Evolutionary conservation across 2,797 vertebrate genomes (phyloP), one percentile per base, ranked within the genome.

Genomic region (Leptodactylus fallax): DNA sequence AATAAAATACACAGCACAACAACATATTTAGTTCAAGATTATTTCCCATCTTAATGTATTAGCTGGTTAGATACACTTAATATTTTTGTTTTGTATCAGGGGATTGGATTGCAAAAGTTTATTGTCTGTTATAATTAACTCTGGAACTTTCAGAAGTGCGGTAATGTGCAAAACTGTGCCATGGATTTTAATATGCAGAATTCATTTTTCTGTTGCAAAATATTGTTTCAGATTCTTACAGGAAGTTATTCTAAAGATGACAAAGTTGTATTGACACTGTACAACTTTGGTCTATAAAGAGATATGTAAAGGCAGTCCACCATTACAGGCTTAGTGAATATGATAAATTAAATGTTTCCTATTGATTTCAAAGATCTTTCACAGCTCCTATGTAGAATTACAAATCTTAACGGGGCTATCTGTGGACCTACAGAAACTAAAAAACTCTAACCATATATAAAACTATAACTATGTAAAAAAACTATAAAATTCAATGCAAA

Each of bases 11-110:
- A 79, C 61, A 69, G 76, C 27, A 58, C 49, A 86, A 79, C 49
- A 85, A 79, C 61, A 86, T 79, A 69, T 86, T 79, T 86, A 79
- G 85, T 56, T 79, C 23, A 69, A 86, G 85, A 86, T 86, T 79
- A 79, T 86, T 86, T 86, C 51, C 47, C 27, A 51, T 86, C 61
- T 79, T 79, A 86, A 86, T 79, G 85, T 79, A 67, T 86, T 86
- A 86, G 74, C 47, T 55, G 76, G 25, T 78, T 79, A 86, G 63
- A 86, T 79, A 86, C 85, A 77, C 56, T 85, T 85, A 85, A 85
- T 67, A 86, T 79, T 86, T 79, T 69, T 86, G 61, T 86, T 86
- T 56, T 86, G 47, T 79, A 60, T 79, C 83, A 51, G 51, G 72
- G 56, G 83, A 36, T 63, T 78, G 72, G n/a, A 78, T 47, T 63